A percentile compares a stretch with the other conserved stretches of the same genome.
Evolutionary conservation across 2,797 vertebrate species (phyloP).

Genomic region (Pantherophis vulpinus): DNA sequence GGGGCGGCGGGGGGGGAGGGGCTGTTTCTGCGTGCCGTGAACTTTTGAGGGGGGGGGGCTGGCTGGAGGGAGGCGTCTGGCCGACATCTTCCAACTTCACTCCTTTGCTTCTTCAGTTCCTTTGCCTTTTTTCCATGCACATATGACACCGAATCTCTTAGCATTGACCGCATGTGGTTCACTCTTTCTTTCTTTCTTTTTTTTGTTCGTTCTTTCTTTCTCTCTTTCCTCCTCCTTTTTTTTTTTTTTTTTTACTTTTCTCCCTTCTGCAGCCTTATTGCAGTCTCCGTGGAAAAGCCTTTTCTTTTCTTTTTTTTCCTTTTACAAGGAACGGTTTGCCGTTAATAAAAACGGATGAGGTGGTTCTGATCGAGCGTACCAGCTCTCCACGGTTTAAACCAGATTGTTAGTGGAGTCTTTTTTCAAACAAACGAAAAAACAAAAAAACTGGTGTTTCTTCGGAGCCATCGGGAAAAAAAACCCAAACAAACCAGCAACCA

Average conservation of each 20-base stretch:
- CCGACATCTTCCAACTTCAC: conserved; percentile 78
- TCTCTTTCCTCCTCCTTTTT: neutral
- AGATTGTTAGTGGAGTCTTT: neutral
- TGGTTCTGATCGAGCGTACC: conserved; percentile 56
- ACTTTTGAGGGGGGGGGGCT: conserved; percentile 50
- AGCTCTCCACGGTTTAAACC: conserved; percentile 28
- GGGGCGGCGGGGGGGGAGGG: neutral
- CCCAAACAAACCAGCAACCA: conserved; percentile 39
- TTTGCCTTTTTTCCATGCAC: conserved; percentile 82
- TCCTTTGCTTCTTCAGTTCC: conserved; percentile 78
- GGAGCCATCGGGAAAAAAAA: conserved; percentile 49
- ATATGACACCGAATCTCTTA: conserved; percentile 68
- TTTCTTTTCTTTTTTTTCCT: neutral
- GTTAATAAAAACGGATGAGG: conserved; percentile 57
- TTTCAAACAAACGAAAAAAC: neutral
- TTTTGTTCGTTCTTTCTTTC: neutral
- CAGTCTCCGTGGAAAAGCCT: conserved; percentile 84
- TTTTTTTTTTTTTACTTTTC: neutral
- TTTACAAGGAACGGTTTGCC: conserved; percentile 54
- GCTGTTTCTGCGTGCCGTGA: conserved; percentile 71
- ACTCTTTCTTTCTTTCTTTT: conserved; percentile 32
- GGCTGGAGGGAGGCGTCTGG: conserved; percentile 62
- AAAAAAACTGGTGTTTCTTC: conserved; percentile 20
- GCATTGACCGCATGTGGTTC: conserved; percentile 79
- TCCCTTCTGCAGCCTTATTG: conserved; percentile 74